A percentile compares a stretch with the other conserved stretches of the same genome.
phyloP scores from a whole-genome alignment of 37 sponge, comb jelly and placozoan species.

The Halisarca cf. caerulea region DNA sequence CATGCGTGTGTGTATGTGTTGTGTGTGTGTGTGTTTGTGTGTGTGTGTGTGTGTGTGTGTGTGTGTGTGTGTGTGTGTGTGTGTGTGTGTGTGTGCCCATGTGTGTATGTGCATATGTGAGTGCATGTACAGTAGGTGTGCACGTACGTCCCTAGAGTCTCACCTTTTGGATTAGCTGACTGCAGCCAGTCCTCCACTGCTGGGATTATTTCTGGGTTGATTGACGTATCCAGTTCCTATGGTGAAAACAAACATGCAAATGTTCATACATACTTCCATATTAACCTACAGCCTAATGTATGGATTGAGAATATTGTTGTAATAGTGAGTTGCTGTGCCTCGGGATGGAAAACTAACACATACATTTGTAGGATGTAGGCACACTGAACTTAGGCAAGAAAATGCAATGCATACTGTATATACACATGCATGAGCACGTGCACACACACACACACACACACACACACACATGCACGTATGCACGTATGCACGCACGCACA shows the following conservation, averaged over 20 bases:
- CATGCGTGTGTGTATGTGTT: neutral
- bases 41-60: neutral
- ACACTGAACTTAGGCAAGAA: neutral
- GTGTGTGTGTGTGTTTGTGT: too few species aligned
- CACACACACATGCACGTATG: neutral
- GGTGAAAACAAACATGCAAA: neutral
- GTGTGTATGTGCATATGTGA: neutral
- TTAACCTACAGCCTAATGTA: too few species aligned
- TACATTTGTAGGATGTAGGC: too few species aligned
- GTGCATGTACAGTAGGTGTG: neutral
- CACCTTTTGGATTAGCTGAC: constrained; percentile 64
- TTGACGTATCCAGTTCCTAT: constrained; percentile 50
- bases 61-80: neutral
- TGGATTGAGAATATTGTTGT: too few species aligned
- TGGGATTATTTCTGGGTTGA: constrained; percentile 67
- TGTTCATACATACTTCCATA: too few species aligned
- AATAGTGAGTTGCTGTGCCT: too few species aligned
- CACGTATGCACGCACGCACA: too few species aligned
- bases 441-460: constrained; percentile 32
- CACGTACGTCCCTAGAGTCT: neutral
- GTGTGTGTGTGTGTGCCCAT: neutral
- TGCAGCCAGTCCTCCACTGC: constrained; percentile 69
- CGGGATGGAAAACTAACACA: too few species aligned
- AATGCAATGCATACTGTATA: neutral
- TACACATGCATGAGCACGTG: neutral